Evolutionary conservation across 2,113 vertebrate genomes (phyloP), one percentile per base, ranked within the genome.

Genomic region (Eidolon helvum): DNA sequence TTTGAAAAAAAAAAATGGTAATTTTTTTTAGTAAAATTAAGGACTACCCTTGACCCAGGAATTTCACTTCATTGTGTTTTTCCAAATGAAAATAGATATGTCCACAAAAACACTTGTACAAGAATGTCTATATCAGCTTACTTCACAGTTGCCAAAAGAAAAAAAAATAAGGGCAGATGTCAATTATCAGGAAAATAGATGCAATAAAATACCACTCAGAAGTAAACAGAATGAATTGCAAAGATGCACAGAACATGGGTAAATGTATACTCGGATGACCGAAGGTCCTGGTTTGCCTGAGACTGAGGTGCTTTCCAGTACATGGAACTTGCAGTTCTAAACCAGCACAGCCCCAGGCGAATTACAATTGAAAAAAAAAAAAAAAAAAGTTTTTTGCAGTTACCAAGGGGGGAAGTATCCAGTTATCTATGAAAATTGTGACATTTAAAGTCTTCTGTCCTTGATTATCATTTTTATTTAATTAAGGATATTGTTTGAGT

Each of bases 381-480:
- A 50, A 50, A 50, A 50, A 7, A 33, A 33, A 19, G 3, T 19
- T 89, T 11, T 65, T 10, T 82, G 33, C 5, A 30, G 4, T 87
- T 80, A 87, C 33, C 12, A 79, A 79, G 12, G 33, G 35, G 4
- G 30, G 1, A 35, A 35, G 6, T 80, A 0, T 38, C 68, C 38
- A 87, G 22, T 86, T 53, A 90, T 21, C 45, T 91, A 15, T 78
- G 24, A 72, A 91, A 91, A 55, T 10, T 18, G 30, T 87, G 61
- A 8, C 50, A 68, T 50, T 65, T 82, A 90, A 0, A 90, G 11
- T n/a, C 83, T 71, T 93, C 55, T 66, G 33, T 24, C 16, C 50
- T 66, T 57, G 18, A 53, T 45, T 80, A 66, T 93, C 38, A 91
- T 90, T 94, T 95, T 90, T 35, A 82, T 91, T 91, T 16, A 95